Percentiles rank a stretch among this genome's conserved stretches.
phyloP scores from a whole-genome alignment of 2,888 invertebrate genomes.

The Ypsolopha scabrella region DNA sequence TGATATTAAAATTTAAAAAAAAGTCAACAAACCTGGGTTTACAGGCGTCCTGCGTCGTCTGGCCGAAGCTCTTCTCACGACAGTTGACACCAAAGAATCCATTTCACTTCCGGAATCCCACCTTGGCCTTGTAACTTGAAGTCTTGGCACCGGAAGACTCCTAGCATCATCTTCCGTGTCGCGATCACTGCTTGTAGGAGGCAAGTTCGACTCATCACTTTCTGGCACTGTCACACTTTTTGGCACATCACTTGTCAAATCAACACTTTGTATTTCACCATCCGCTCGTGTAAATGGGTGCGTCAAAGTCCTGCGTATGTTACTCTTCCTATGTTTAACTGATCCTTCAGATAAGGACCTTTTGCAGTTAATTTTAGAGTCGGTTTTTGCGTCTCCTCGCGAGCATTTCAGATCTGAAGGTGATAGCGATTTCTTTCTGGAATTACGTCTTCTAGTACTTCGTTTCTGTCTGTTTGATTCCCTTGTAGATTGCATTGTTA shows the following conservation, averaged over 20 bases:
- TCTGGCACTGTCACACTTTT: constrained; percentile 41
- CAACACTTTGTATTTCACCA: constrained; percentile 39
- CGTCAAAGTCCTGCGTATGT: constrained; percentile 60
- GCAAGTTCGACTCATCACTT: constrained; percentile 60
- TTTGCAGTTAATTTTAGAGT: constrained; percentile 43
- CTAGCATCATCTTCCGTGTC: constrained; percentile 62
- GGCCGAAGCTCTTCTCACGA: constrained; percentile 75
- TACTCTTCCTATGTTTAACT: constrained; percentile 60
- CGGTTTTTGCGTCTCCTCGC: constrained; percentile 41
- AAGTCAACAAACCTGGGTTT: constrained; percentile 47
- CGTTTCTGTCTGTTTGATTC: constrained; percentile 60
- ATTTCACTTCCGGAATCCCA: constrained; percentile 67
- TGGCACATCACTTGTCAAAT: constrained; percentile 34
- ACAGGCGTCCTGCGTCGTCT: constrained; percentile 66
- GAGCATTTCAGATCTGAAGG: constrained; percentile 56
- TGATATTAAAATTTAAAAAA: neutral
- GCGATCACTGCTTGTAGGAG: constrained; percentile 61
- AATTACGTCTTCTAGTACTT: constrained; percentile 58
- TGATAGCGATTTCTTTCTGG: constrained; percentile 63
- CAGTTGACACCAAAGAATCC: constrained; percentile 73
- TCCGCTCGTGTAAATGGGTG: constrained; percentile 55
- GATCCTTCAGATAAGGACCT: constrained; percentile 60
- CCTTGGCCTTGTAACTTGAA: constrained; percentile 35
- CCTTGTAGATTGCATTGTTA: constrained; percentile 57
- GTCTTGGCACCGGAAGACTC: constrained; percentile 30